Evolutionary conservation across 2,113 vertebrate species (phyloP).

Genomic region (Salvelinus sp.): DNA sequence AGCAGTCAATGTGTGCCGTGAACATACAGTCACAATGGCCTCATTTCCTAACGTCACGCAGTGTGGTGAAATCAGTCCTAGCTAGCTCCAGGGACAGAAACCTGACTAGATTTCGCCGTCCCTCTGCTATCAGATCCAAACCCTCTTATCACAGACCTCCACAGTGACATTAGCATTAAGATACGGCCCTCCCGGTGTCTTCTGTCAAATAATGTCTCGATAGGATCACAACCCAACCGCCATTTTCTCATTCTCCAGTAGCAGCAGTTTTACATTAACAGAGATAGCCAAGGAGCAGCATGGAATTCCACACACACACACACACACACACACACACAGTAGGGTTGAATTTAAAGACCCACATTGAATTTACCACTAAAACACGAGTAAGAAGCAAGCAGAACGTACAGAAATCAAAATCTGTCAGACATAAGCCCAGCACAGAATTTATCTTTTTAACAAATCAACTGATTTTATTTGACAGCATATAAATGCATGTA

Average conservation of each 20-base stretch:
- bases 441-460: too few species aligned
- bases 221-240: neutral
- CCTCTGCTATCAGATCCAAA: neutral
- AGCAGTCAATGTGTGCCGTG: neutral
- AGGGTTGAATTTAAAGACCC: neutral
- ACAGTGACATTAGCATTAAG: conserved; percentile 24
- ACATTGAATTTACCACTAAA: neutral
- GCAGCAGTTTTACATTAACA: neutral
- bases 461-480: too few species aligned
- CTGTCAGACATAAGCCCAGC: too few species aligned
- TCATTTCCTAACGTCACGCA: neutral
- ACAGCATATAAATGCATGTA: too few species aligned
- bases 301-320: conserved; percentile 24
- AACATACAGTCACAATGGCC: neutral
- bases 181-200: neutral
- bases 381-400: neutral
- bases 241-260: neutral
- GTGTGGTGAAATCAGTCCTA: neutral
- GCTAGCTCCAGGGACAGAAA: neutral
- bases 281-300: neutral
- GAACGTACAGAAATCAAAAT: too few species aligned
- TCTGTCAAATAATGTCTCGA: conserved; percentile 10
- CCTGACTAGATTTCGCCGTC: neutral
- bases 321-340: conserved; percentile 12
- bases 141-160: conserved; percentile 14